Conservation (phyloP, 2,888 invertebrate genomes). For the Lepas anatifera region DNA sequence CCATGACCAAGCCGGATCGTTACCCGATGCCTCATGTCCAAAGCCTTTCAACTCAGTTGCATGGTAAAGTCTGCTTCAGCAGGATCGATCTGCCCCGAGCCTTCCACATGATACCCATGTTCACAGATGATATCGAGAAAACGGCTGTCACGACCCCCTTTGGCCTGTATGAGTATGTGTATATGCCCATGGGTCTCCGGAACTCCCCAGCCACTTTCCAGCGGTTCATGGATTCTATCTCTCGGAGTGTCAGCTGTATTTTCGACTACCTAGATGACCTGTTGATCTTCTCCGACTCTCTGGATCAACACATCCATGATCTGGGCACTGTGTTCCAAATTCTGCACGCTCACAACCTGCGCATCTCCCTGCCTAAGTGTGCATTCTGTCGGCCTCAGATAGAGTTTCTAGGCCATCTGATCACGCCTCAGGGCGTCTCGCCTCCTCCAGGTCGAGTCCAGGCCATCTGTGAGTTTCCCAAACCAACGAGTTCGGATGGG, state of each 20-base stretch:
- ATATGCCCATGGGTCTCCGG: conserved; percentile 6
- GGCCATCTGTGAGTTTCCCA: background rate
- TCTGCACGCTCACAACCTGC: background rate
- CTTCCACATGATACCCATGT: background rate
- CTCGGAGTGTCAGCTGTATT: background rate
- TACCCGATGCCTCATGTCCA: too few species aligned
- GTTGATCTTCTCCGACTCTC: conserved; percentile 4
- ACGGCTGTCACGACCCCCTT: conserved; percentile 14
- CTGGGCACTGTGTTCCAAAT: conserved; percentile 6
- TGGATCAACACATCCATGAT: conserved; percentile 2
- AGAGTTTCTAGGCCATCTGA: conserved; percentile 3
- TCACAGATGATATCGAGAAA: background rate
- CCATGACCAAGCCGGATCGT: too few species aligned
- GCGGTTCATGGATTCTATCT: background rate
- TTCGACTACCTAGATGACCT: conserved; percentile 5
- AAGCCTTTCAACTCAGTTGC: too few species aligned
- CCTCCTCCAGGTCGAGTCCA: background rate
- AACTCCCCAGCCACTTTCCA: background rate
- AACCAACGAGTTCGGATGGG: background rate
- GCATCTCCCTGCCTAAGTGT: conserved; percentile 14
- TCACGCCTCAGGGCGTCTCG: background rate
- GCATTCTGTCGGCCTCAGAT: background rate
- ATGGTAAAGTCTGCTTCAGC: too few species aligned
- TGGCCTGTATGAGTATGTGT: conserved; percentile 12
- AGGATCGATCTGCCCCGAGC: background rate